Conservation (phyloP, 2,888 invertebrate species). For the Andrena flavipes region DNA sequence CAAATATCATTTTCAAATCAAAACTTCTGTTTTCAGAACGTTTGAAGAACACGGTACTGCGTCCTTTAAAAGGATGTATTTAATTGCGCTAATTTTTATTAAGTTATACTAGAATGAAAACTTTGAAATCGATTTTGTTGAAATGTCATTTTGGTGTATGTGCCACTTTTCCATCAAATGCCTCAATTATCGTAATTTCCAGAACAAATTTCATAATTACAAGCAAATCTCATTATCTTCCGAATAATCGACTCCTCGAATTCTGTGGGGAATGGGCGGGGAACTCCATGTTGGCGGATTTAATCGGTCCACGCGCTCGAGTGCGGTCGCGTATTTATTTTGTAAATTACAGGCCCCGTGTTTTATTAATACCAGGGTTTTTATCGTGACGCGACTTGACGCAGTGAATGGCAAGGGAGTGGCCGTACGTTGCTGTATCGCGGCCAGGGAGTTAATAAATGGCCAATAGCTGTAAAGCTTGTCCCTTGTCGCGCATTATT, state of each 20-base stretch:
- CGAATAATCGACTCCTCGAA: neutral
- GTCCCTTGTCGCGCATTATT: conserved; percentile 12
- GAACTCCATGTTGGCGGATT: conserved; percentile 17
- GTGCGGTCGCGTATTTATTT: conserved; percentile 35
- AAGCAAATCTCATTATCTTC: neutral
- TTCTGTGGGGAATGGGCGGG: neutral
- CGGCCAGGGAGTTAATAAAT: conserved; percentile 9
- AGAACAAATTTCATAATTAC: neutral
- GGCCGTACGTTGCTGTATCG: neutral
- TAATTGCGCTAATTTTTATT: too few relatives aligned
- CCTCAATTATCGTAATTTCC: too few relatives aligned
- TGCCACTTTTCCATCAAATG: too few relatives aligned
- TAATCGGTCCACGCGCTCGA: neutral
- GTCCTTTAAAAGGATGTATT: too few relatives aligned
- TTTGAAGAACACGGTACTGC: too few relatives aligned
- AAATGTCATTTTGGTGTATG: too few relatives aligned
- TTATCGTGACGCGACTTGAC: conserved; percentile 17
- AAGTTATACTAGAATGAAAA: too few relatives aligned
- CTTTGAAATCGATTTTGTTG: too few relatives aligned
- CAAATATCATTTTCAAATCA: too few relatives aligned
- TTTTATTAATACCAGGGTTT: conserved; percentile 36
- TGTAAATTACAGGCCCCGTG: conserved; percentile 19
- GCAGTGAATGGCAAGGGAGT: conserved; percentile 29
- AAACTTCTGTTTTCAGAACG: too few relatives aligned
- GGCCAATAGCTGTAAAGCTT: neutral